phyloP scores from a whole-genome alignment of 2,113 vertebrate species.

The Ochotona curzoniae region DNA sequence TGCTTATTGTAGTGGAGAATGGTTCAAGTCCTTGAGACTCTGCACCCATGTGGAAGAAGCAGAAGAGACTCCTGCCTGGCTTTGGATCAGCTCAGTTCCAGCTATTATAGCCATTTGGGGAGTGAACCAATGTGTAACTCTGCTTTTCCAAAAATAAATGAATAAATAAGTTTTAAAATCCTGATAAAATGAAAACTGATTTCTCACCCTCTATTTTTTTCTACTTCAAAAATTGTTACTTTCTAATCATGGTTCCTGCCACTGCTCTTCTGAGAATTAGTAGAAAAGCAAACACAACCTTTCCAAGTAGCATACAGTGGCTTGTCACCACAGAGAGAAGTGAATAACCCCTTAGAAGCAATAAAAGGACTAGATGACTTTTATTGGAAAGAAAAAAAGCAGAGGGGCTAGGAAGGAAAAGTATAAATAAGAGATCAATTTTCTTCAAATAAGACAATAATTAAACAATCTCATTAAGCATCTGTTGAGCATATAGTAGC shows the following conservation, averaged over 20 bases:
- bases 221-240: neutral
- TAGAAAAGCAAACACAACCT: neutral
- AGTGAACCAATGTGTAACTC: no score
- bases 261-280: neutral
- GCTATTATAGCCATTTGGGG: no score
- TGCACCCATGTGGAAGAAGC: no score
- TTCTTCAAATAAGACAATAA: neutral
- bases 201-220: conserved; percentile 5
- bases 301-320: neutral
- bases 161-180: no score
- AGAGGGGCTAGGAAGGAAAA: no score
- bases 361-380: neutral
- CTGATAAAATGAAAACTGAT: neutral
- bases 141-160: no score
- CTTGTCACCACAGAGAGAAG: neutral
- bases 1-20: no score
- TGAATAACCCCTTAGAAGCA: neutral
- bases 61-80: no score
- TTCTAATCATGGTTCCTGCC: neutral
- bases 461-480: neutral
- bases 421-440: neutral
- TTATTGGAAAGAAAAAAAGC: neutral
- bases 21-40: no score
- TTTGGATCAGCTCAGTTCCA: no score
- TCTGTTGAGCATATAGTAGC: neutral